phyloP scores from a whole-genome alignment of 2,888 invertebrate genomes.

The Baccha elongata region DNA sequence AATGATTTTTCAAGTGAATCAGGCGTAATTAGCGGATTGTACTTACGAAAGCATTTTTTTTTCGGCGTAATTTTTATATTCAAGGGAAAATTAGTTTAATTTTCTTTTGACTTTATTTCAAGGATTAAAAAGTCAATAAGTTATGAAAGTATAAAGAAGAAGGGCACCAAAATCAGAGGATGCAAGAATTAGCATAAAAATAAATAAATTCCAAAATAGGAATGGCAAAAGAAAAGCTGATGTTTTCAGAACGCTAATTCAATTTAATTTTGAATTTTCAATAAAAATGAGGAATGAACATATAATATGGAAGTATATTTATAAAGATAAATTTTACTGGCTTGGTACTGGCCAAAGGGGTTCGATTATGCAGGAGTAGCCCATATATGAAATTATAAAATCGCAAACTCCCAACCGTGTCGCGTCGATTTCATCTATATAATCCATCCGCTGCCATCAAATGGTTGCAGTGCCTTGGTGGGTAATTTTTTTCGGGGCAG shows the following conservation, averaged over 20 bases:
- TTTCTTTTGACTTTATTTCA: constrained; percentile 15
- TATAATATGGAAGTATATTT: too few relatives aligned
- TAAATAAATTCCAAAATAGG: constrained; percentile 25
- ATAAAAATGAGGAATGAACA: too few relatives aligned
- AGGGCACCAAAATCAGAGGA: constrained; percentile 49
- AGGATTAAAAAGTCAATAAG: constrained; percentile 45
- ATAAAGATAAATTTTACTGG: too few relatives aligned
- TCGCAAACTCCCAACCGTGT: too few relatives aligned
- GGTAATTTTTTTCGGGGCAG: too few relatives aligned
- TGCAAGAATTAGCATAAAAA: constrained; percentile 64
- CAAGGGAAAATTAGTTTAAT: constrained; percentile 20
- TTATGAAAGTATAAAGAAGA: constrained; percentile 11
- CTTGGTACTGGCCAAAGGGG: too few relatives aligned
- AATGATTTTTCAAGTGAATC: constrained; percentile 70
- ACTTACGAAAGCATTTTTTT: constrained; percentile 66
- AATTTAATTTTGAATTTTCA: background rate
- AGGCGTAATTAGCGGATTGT: constrained; percentile 68
- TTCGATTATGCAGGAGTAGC: too few relatives aligned
- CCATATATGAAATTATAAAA: too few relatives aligned
- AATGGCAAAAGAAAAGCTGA: constrained; percentile 31
- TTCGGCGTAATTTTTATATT: constrained; percentile 31
- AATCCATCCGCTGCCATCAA: too few relatives aligned
- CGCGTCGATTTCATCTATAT: too few relatives aligned
- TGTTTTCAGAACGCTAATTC: constrained; percentile 7
- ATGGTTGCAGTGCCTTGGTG: too few relatives aligned